Base-by-base conservation (phyloP, 1,140 invertebrate genomes). In the Hormaphis cornu region DNA sequence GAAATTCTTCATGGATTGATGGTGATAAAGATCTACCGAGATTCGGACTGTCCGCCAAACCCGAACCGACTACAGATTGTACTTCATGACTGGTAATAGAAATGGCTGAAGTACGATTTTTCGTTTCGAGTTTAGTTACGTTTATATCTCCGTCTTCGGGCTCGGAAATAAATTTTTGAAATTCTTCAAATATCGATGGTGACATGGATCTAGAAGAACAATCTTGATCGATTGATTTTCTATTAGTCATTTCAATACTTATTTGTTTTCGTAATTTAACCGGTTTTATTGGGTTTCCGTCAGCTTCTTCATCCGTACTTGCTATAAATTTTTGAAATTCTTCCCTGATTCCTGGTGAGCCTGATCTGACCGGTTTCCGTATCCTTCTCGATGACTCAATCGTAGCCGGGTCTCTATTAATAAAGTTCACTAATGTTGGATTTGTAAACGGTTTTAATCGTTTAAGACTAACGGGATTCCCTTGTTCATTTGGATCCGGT, bases 381-480 rank as follows among this genome's bases (percentile, higher is more conserved):
- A 58, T 70, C 26, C 52, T 44, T 35, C 18, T 70, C 14, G 53
- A 56, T 8, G 61, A 48, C 18, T 66, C 61, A n/a, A 66, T 66
- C 8, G 61, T 66, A 35, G 61, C 61, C 1, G 61, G 61, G n/a
- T 66, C 61, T 24, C 44, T 66, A 35, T 66, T 69, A n/a, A 72
- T 72, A 9, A 72, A 72, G 12, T 72, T 71, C 7, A 71, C 58
- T n/a, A 72, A 46, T 18, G 72, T 72, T 14, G 63, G 54, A 35
- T 72, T 72, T 24, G 72, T 72, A 61, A 72, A 72, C 18, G 72
- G 72, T 33, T 72, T 72, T 33, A 72, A 30, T 26, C 69, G 58
- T 33, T 71, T 71, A n/a, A 48, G 70, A 24, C 70, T 71, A 37
- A 37, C 42, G 16, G 48, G 70, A 71, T 71, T 71, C 10, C 0